A percentile compares a stretch with the other conserved stretches of the same genome.
Conservation (phyloP, 2,113 vertebrate genomes). For the Paralichthys olivaceus region DNA sequence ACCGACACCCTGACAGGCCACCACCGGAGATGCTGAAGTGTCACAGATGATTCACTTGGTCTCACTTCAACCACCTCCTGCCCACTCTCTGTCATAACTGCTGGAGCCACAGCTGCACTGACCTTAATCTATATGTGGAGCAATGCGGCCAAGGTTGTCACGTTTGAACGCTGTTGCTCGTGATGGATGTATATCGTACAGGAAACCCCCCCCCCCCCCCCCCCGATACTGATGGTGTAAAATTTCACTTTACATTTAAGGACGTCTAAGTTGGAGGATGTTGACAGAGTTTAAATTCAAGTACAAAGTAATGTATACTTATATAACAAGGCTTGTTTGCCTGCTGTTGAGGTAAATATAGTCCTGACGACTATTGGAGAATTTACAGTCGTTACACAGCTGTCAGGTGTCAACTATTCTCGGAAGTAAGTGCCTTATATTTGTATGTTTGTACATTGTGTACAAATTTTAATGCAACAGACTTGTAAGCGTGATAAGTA, state of each 20-base stretch:
- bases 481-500: neutral
- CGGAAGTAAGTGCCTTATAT: neutral
- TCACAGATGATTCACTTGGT: too few species aligned
- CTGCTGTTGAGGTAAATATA: neutral
- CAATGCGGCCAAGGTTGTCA: neutral
- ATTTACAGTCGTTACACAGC: neutral
- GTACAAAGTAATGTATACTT: neutral
- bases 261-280: too few species aligned
- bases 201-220: too few species aligned
- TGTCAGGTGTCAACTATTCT: constrained; percentile 12
- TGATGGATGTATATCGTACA: neutral
- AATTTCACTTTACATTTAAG: too few species aligned
- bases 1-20: too few species aligned
- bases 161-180: neutral
- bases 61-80: too few species aligned
- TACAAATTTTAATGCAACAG: constrained; percentile 4
- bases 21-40: too few species aligned
- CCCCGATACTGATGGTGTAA: too few species aligned
- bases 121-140: neutral
- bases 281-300: too few species aligned
- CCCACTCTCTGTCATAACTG: too few species aligned
- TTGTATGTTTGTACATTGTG: constrained; percentile 1
- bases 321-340: neutral
- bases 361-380: neutral
- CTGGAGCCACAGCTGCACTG: neutral